Percentiles rank a stretch among this genome's conserved stretches.
These are phyloP conservation scores for Alsophila aescularia DNA, from an alignment of 2,888 invertebrate species.

Conservation along the genomic window DNA sequence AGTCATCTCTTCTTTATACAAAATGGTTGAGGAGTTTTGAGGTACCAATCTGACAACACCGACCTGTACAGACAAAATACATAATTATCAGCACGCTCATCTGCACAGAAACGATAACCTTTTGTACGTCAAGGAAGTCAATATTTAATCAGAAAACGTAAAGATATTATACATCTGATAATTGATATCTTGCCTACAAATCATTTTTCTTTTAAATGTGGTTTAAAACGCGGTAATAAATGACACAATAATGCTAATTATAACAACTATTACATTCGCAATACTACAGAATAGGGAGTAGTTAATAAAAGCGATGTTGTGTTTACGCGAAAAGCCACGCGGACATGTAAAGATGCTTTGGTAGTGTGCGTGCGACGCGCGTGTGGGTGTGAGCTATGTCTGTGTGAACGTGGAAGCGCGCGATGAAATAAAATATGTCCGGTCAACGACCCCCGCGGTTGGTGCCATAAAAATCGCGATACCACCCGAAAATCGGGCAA, in stretches of 20 bases:
- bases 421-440: constrained; percentile 85
- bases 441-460: constrained; percentile 81
- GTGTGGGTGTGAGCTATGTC: constrained; percentile 68
- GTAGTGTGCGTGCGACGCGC: constrained; percentile 64
- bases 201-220: constrained; percentile 40
- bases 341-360: constrained; percentile 67
- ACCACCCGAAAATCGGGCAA: constrained; percentile 79
- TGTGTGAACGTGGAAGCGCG: constrained; percentile 83
- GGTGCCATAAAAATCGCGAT: constrained; percentile 84
- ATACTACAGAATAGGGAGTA: constrained; percentile 44
- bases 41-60: constrained; percentile 7
- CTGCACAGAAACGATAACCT: constrained; percentile 23
- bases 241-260: constrained; percentile 63
- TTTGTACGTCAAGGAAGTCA: constrained; percentile 22
- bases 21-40: not conserved
- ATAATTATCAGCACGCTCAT: constrained; percentile 22
- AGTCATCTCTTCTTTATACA: too few species aligned
- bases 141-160: constrained; percentile 11
- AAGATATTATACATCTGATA: constrained; percentile 14
- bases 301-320: constrained; percentile 51
- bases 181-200: constrained; percentile 2
- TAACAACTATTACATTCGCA: constrained; percentile 66
- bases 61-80: constrained; percentile 11
- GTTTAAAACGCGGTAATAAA: constrained; percentile 43
- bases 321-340: constrained; percentile 77